These are phyloP conservation scores for Andricus quercusramuli DNA, from an alignment of 2,888 invertebrate species.

Conservation along the genomic window DNA sequence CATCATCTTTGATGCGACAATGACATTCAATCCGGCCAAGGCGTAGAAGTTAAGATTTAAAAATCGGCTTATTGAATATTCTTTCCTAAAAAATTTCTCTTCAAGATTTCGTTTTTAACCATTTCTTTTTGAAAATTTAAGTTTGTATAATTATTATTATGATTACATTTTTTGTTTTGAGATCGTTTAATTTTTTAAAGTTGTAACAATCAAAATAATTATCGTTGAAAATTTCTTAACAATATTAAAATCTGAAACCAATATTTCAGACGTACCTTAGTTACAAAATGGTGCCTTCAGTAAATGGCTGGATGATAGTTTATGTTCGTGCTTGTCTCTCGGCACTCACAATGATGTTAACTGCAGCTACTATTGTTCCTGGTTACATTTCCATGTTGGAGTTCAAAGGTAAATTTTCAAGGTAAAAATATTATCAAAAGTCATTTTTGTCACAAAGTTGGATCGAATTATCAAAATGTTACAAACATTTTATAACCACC, in stretches of 20 bases:
- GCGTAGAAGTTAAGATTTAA: no score
- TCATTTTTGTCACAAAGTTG: not conserved
- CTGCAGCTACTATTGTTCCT: conserved; percentile 63
- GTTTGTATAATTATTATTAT: no score
- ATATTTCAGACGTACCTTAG: conserved; percentile 70
- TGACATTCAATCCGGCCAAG: no score
- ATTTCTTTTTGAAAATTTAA: no score
- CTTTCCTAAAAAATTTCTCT: no score
- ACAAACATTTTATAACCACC: no score
- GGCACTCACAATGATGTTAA: conserved; percentile 63
- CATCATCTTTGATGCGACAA: no score
- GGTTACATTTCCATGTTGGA: conserved; percentile 68
- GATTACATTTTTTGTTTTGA: no score
- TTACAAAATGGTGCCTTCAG: conserved; percentile 69
- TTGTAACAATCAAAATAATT: no score
- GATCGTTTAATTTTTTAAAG: no score
- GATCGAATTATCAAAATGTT: not conserved
- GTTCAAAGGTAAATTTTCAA: conserved; percentile 64
- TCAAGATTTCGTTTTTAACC: no score
- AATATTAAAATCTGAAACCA: not conserved
- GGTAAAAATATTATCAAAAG: not conserved
- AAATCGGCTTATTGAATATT: no score
- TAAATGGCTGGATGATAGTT: conserved; percentile 66
- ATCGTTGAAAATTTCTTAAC: not conserved
- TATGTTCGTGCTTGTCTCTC: conserved; percentile 68